Evolutionary conservation across 2,113 vertebrate species (phyloP).

Genomic region (Embiotoca jacksoni): DNA sequence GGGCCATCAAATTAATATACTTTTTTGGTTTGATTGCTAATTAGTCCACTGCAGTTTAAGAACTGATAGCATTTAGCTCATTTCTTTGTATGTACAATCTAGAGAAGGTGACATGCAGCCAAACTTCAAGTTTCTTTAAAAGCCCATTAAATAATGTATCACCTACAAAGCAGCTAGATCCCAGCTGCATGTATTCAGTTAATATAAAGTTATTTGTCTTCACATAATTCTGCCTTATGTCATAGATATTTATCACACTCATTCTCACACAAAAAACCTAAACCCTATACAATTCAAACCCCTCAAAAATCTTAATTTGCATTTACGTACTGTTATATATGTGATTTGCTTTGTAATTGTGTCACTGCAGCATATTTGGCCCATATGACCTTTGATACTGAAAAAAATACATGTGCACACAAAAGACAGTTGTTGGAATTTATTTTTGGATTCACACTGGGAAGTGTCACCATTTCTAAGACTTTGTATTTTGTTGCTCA

Average conservation of each 20-base stretch:
- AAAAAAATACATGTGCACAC: slow-evolving; percentile 54
- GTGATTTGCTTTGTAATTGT: slow-evolving; percentile 52
- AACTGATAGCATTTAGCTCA: not conserved
- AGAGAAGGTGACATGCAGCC: not conserved
- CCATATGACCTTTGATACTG: slow-evolving; percentile 58
- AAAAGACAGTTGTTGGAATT: slow-evolving; percentile 49
- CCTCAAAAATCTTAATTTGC: slow-evolving; percentile 11
- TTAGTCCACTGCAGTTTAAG: not conserved
- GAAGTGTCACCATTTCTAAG: slow-evolving; percentile 52
- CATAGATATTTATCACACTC: not conserved
- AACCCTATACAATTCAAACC: not conserved
- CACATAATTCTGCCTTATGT: slow-evolving; percentile 10
- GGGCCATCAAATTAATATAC: too few relatives aligned
- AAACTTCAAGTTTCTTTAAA: not conserved
- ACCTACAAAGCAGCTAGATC: not conserved
- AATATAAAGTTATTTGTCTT: not conserved
- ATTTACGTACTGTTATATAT: slow-evolving; percentile 33
- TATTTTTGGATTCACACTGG: slow-evolving; percentile 41
- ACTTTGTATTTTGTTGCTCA: slow-evolving; percentile 57
- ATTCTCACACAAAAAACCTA: not conserved
- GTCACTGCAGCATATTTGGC: slow-evolving; percentile 52
- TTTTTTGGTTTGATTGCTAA: not conserved
- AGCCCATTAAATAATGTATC: slow-evolving; percentile 9
- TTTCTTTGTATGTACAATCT: not conserved
- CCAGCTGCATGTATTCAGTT: not conserved